These are phyloP conservation scores for Thalassoma bifasciatum DNA, from an alignment of 2,113 vertebrate genomes.

Conservation along the genomic window DNA sequence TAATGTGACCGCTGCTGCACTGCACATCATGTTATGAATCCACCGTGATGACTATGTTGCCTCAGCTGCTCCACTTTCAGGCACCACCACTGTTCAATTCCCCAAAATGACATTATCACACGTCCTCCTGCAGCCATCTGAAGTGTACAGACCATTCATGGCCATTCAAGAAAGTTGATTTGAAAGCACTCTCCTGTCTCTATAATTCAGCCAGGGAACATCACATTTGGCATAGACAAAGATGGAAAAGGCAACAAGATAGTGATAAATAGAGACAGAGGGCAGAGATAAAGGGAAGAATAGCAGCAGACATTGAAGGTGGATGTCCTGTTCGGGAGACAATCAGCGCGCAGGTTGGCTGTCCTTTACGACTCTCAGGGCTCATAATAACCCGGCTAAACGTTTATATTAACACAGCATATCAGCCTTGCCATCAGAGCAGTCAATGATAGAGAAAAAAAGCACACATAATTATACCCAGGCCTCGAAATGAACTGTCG, in stretches of 20 bases:
- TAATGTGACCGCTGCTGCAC: background rate
- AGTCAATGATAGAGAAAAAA: slow-evolving; percentile 84
- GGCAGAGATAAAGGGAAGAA: slow-evolving; percentile 61
- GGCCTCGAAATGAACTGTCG: slow-evolving; percentile 83
- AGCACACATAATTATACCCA: slow-evolving; percentile 84
- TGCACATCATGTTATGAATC: slow-evolving; percentile 15
- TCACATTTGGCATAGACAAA: slow-evolving; percentile 54
- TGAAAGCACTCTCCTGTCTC: slow-evolving; percentile 52
- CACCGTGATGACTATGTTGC: background rate
- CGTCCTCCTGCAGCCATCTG: slow-evolving; percentile 40
- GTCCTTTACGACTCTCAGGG: slow-evolving; percentile 80
- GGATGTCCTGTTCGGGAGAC: slow-evolving; percentile 70
- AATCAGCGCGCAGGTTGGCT: slow-evolving; percentile 74
- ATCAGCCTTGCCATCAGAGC: slow-evolving; percentile 82
- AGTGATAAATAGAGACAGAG: slow-evolving; percentile 60
- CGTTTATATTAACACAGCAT: slow-evolving; percentile 86
- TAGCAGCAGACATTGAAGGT: slow-evolving; percentile 50
- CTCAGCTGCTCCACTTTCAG: slow-evolving; percentile 21
- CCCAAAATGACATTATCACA: slow-evolving; percentile 46
- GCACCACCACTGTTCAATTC: slow-evolving; percentile 36
- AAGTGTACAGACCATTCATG: slow-evolving; percentile 44
- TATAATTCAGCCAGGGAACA: slow-evolving; percentile 56
- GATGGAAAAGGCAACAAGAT: slow-evolving; percentile 55
- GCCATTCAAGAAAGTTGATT: slow-evolving; percentile 57
- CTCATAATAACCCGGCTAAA: slow-evolving; percentile 85